Percentiles rank a stretch among this genome's conserved stretches.
Evolutionary conservation across 2,113 vertebrate species (phyloP).

Genomic region (Gobio gobio): DNA sequence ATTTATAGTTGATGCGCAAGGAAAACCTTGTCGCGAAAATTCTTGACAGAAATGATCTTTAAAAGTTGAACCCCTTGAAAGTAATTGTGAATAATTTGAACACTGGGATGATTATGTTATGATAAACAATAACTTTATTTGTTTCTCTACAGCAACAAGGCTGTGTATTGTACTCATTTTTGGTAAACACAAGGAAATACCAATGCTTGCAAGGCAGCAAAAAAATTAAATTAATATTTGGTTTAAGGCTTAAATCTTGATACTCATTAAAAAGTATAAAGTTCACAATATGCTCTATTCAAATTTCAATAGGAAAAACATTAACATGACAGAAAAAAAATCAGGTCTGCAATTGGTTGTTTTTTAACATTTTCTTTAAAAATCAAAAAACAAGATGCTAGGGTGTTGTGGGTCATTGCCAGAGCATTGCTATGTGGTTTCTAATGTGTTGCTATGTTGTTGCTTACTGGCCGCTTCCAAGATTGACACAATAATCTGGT

Average conservation of each 20-base stretch:
- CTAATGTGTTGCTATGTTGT: background rate
- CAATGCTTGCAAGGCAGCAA: slow-evolving; percentile 5
- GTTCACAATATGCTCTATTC: background rate
- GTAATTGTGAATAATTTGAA: background rate
- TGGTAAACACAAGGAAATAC: background rate
- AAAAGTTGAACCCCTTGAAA: background rate
- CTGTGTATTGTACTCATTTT: background rate
- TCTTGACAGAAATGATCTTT: background rate
- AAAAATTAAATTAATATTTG: background rate
- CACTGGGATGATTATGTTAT: background rate
- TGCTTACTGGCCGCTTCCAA: background rate
- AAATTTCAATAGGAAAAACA: background rate
- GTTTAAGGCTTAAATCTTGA: background rate
- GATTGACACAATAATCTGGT: background rate
- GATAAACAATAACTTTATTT: slow-evolving; percentile 19
- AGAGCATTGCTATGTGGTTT: background rate
- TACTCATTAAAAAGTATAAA: background rate
- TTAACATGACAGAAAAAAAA: background rate
- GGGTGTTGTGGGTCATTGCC: background rate
- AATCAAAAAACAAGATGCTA: background rate
- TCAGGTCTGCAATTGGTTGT: background rate
- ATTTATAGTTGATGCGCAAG: background rate
- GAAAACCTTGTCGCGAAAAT: background rate
- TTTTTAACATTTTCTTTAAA: background rate
- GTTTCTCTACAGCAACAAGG: background rate